Conservation (phyloP, 2,113 vertebrate genomes). For the Morphnarchus princeps region DNA sequence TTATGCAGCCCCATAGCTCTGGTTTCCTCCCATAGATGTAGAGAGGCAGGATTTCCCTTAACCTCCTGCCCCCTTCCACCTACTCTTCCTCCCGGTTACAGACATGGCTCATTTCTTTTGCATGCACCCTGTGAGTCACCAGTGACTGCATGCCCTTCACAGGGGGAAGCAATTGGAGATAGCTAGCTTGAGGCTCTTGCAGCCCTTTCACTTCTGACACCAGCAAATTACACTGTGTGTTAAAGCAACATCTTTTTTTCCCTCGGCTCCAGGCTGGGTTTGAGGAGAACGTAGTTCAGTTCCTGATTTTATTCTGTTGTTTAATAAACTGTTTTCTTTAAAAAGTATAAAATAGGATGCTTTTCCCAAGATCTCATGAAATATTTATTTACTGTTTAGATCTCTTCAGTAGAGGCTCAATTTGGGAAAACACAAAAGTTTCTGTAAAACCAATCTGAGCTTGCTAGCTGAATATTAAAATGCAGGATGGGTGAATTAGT, state of each 20-base stretch:
- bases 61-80: background rate
- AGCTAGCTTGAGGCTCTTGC: background rate
- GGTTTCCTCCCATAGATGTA: background rate
- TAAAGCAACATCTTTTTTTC: background rate
- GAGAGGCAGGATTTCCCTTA: background rate
- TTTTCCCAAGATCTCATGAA: background rate
- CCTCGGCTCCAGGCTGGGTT: background rate
- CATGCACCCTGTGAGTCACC: background rate
- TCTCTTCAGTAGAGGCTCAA: background rate
- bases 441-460: background rate
- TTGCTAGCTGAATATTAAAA: background rate
- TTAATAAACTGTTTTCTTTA: background rate
- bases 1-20: background rate
- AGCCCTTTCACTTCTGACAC: background rate
- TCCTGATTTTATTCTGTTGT: background rate
- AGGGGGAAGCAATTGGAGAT: background rate
- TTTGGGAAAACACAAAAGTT: background rate
- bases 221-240: background rate
- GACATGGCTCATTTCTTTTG: background rate
- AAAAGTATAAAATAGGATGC: background rate
- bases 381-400: constrained; percentile 1
- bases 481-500: background rate
- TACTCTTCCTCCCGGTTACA: background rate
- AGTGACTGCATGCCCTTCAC: background rate
- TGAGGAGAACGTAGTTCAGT: background rate